Evolutionary conservation across 2,113 vertebrate genomes (phyloP), one percentile per base, ranked within the genome.

Genomic region (Mellivora capensis): DNA sequence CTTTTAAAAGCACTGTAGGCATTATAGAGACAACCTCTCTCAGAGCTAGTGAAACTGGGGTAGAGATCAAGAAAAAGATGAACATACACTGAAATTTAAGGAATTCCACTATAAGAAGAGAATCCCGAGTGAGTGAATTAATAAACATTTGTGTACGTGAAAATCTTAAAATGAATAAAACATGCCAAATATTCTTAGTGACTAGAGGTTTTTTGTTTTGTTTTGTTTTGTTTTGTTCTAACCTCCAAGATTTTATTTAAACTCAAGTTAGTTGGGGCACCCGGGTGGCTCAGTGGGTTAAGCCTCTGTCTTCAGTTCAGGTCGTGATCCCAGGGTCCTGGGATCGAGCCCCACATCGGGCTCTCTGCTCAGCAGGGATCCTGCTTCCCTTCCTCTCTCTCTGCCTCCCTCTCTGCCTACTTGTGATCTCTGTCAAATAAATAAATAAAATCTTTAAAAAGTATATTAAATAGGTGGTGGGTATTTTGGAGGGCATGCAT

Each of bases 41-140:
- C 17, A 34, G 15, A 74, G 1, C 0, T 47, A 17, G 15, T 2
- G 1, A 20, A 64, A 25, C 3, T n/a, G 15, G 4, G 1, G 3
- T 25, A 52, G 44, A 92, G 23, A 61, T 62, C 8, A 72, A 95
- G 71, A 52, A 74, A n/a, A 67, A 83, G 10, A 4, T 31, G 0
- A 0, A 0, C 25, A 29, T 82, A 71, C 81, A 4, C 6, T 21
- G 37, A 21, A 80, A 17, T 10, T 31, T 25, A 54, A 85, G 62
- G 12, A 14, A 85, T 14, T 81, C 0, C 47, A 49, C 4, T n/a
- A n/a, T 17, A 11, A 87, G 3, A 91, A 82, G 2, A 23, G 14
- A 25, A 31, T 20, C 4, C n/a, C 17, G 2, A 52, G 12, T 37
- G 49, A 81, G 1, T 39, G 52, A 94, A 82, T 44, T 31, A 69